A percentile compares a stretch with the other conserved stretches of the same genome.
phyloP scores from a whole-genome alignment of 2,113 vertebrate genomes.

The Canis aureus region DNA sequence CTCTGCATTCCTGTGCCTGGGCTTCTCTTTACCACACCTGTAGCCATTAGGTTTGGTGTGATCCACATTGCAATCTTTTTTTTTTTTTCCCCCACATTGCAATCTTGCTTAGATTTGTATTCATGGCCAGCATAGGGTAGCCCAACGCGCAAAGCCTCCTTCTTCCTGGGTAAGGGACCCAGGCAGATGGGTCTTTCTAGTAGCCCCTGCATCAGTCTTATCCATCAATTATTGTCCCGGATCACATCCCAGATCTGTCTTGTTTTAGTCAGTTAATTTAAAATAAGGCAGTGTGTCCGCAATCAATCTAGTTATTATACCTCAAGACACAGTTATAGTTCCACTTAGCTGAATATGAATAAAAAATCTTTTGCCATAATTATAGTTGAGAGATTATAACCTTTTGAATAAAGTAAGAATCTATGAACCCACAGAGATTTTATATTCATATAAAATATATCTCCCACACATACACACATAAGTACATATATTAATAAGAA shows the following conservation, averaged over 20 bases:
- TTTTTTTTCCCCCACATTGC: neutral
- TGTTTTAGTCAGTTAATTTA: slow-evolving; percentile 26
- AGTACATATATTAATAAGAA: neutral
- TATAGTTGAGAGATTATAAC: neutral
- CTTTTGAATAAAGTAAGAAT: neutral
- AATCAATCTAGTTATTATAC: neutral
- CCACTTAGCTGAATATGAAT: neutral
- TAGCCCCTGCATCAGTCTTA: neutral
- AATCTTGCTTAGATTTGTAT: slow-evolving; percentile 7
- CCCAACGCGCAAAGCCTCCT: neutral
- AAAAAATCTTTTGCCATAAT: neutral
- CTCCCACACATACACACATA: neutral
- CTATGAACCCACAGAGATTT: neutral
- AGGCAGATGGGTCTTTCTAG: neutral
- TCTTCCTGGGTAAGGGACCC: neutral
- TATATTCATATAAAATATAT: neutral
- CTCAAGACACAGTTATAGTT: slow-evolving; percentile 24
- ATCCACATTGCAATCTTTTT: neutral
- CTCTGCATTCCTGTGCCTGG: neutral
- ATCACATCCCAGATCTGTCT: neutral
- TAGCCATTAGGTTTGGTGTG: neutral
- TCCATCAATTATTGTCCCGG: neutral
- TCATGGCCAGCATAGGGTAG: neutral
- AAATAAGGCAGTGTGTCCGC: neutral
- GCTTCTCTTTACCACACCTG: neutral